phyloP scores from a whole-genome alignment of 2,113 vertebrate species.

The Climacteris rufus region DNA sequence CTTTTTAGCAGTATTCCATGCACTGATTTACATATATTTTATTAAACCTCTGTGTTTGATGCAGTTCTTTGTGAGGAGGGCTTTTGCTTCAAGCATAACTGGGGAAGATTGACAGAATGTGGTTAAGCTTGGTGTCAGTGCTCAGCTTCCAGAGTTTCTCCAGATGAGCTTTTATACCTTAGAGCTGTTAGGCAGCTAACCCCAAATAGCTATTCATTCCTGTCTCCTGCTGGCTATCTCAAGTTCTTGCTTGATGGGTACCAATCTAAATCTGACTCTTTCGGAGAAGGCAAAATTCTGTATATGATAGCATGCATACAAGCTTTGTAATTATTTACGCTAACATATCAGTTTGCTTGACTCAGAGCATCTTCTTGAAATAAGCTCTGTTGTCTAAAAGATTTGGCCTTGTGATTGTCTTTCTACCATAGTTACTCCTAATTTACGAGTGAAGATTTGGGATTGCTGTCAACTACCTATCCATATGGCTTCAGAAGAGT shows the following conservation, averaged over 20 bases:
- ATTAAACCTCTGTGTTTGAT: neutral
- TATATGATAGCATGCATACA: too few relatives aligned
- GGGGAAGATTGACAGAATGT: neutral
- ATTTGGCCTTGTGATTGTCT: neutral
- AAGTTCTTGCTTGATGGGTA: too few relatives aligned
- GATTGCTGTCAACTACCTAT: neutral
- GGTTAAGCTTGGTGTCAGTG: neutral
- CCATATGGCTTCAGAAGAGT: neutral
- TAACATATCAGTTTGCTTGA: too few relatives aligned
- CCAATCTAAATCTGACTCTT: too few relatives aligned
- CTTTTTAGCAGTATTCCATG: neutral
- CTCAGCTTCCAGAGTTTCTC: neutral
- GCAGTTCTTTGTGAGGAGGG: neutral
- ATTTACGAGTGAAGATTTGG: neutral
- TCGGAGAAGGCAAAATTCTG: too few relatives aligned
- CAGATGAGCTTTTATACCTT: neutral
- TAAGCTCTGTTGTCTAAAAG: neutral
- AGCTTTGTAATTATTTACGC: too few relatives aligned
- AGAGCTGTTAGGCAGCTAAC: neutral
- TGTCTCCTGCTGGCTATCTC: too few relatives aligned
- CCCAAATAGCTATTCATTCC: too few relatives aligned
- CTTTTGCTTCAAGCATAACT: neutral
- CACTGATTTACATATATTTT: neutral
- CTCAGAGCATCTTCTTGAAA: neutral
- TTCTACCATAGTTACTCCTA: neutral